Conservation (phyloP, 2,888 invertebrate species). For the Gortyna flavago region DNA sequence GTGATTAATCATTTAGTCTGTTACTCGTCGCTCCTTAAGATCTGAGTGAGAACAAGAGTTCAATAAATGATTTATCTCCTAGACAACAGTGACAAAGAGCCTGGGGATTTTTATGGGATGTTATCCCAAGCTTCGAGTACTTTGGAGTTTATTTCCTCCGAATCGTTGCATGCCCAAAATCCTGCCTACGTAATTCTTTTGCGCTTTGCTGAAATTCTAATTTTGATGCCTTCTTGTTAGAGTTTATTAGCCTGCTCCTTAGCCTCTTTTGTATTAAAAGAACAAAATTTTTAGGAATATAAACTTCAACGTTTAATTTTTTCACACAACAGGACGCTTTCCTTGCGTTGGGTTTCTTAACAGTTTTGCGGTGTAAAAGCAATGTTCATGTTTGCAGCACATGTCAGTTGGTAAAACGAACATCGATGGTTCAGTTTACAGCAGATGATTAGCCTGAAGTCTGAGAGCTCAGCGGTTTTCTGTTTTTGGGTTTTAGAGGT, state of each 20-base stretch:
- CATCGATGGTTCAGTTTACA: neutral
- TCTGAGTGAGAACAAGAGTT: slow-evolving; percentile 6
- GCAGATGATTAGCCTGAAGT: neutral
- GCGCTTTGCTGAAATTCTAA: neutral
- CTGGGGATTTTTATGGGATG: slow-evolving; percentile 5
- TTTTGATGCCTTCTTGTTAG: neutral
- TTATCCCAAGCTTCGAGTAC: neutral
- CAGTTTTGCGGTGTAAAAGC: neutral
- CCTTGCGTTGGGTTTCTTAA: neutral
- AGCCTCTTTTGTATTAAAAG: no score
- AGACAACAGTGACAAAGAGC: slow-evolving; percentile 11
- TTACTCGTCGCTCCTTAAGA: neutral
- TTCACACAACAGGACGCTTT: neutral
- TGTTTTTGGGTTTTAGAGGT: neutral
- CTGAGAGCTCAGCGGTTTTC: neutral
- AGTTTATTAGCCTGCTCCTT: neutral
- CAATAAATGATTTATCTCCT: slow-evolving; percentile 30
- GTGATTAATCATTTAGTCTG: slow-evolving; percentile 6
- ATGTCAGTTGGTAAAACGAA: neutral
- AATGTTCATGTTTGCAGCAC: no score
- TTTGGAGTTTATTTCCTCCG: neutral
- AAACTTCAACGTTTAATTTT: neutral
- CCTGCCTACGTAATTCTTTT: neutral
- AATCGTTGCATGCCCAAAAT: neutral
- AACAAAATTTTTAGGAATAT: neutral